Evolutionary conservation across 1,140 invertebrate species (phyloP).

Genomic region (Carcinoscorpius rotundicauda): DNA sequence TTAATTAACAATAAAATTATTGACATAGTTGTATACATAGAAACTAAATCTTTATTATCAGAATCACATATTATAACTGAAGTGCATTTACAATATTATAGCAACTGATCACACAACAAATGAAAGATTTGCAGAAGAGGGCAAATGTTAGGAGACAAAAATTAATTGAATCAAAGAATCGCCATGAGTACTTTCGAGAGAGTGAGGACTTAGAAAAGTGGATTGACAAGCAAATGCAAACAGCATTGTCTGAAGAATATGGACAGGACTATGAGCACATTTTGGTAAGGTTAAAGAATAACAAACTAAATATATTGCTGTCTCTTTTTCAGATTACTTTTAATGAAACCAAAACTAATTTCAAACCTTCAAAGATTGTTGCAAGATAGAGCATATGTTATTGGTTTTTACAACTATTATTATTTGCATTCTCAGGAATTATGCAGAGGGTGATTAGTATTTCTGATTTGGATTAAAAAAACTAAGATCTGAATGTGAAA

Average conservation of each 20-base stretch:
- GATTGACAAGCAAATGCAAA: slow-evolving; percentile 85
- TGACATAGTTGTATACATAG: too few species aligned
- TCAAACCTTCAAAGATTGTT: too few species aligned
- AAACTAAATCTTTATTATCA: too few species aligned
- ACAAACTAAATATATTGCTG: too few species aligned
- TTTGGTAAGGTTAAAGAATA: slow-evolving; percentile 41
- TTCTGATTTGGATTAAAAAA: too few species aligned
- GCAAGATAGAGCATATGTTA: background rate
- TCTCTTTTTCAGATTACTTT: too few species aligned
- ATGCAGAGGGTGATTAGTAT: too few species aligned
- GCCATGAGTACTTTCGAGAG: slow-evolving; percentile 87
- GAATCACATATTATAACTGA: background rate
- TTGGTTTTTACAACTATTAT: slow-evolving; percentile 11
- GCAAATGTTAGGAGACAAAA: slow-evolving; percentile 64
- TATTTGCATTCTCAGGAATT: background rate
- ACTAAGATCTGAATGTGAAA: too few species aligned
- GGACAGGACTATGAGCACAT: slow-evolving; percentile 95
- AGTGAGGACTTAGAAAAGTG: slow-evolving; percentile 81
- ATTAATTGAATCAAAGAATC: slow-evolving; percentile 75
- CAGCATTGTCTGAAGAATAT: slow-evolving; percentile 85
- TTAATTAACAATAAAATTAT: too few species aligned
- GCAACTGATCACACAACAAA: slow-evolving; percentile 47
- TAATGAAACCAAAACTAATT: too few species aligned
- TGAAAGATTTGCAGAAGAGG: slow-evolving; percentile 64
- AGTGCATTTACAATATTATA: slow-evolving; percentile 13